Conservation (phyloP, 37 sponge, comb jelly and placozoan genomes). For the Oopsacas minuta region DNA sequence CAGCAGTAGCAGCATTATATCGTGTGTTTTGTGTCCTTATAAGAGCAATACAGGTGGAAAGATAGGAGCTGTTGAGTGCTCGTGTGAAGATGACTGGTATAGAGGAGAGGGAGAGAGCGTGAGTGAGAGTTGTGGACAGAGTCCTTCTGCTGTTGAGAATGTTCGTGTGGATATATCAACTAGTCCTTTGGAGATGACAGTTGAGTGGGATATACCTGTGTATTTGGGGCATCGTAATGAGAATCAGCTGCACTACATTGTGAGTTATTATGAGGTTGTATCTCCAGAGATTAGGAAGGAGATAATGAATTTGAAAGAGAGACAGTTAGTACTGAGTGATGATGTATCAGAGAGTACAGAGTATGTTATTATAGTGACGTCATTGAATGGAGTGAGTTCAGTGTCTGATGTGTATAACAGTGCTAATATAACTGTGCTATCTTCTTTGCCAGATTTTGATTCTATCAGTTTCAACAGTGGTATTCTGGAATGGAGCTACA, state of each 20-base stretch:
- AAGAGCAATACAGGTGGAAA: not conserved
- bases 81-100: not conserved
- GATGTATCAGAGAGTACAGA: not conserved
- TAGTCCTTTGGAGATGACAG: not conserved
- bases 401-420: conserved; percentile 2
- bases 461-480: not conserved
- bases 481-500: not conserved
- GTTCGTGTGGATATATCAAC: not conserved
- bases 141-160: not conserved
- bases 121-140: not conserved
- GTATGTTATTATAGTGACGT: conserved; percentile 1
- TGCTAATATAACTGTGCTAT: not conserved
- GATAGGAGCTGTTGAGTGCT: not conserved
- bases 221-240: not conserved
- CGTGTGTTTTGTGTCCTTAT: not conserved
- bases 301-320: not conserved
- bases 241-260: not conserved
- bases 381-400: not conserved
- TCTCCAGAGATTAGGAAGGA: not conserved
- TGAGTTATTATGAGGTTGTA: not conserved
- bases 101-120: not conserved
- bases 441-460: not conserved
- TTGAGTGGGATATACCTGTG: not conserved
- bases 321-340: not conserved
- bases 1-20: not conserved